A percentile compares a stretch with the other conserved stretches of the same genome.
Conservation (phyloP, 2,113 vertebrate species). For the Phocoena phocoena region DNA sequence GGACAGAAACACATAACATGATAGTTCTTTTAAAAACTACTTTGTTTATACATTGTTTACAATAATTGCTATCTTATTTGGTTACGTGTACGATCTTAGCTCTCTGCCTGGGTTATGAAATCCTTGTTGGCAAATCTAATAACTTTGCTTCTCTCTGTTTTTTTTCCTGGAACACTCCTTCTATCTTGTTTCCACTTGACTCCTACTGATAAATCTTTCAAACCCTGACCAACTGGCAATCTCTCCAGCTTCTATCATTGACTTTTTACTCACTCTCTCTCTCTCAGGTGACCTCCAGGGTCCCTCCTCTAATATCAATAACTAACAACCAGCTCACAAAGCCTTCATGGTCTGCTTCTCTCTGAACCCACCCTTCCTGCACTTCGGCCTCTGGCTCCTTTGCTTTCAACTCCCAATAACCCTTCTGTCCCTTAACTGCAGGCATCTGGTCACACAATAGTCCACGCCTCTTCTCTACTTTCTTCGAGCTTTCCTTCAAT, state of each 20-base stretch:
- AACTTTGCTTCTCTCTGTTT: neutral
- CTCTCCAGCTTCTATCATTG: neutral
- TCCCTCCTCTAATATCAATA: neutral
- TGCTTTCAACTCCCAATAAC: neutral
- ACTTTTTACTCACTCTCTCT: too few species aligned
- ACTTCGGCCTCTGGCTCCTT: neutral
- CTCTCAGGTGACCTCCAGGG: neutral
- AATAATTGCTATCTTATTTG: neutral
- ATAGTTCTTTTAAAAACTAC: neutral
- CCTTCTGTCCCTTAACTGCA: neutral
- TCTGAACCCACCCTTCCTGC: neutral
- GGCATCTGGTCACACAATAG: neutral
- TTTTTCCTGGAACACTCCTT: neutral
- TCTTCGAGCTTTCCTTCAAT: neutral
- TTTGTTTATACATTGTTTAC: neutral
- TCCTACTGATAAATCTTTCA: neutral
- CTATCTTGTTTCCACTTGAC: neutral
- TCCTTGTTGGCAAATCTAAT: neutral
- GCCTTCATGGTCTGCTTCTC: neutral
- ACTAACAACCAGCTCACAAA: accelerated
- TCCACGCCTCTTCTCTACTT: neutral
- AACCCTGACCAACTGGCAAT: neutral
- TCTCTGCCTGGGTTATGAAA: neutral
- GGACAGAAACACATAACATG: neutral
- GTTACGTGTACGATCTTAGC: neutral